A percentile compares a stretch with the other conserved stretches of the same genome.
These are phyloP conservation scores for Alethe castanea DNA, from an alignment of 2,113 vertebrate species.

Conservation along the genomic window DNA sequence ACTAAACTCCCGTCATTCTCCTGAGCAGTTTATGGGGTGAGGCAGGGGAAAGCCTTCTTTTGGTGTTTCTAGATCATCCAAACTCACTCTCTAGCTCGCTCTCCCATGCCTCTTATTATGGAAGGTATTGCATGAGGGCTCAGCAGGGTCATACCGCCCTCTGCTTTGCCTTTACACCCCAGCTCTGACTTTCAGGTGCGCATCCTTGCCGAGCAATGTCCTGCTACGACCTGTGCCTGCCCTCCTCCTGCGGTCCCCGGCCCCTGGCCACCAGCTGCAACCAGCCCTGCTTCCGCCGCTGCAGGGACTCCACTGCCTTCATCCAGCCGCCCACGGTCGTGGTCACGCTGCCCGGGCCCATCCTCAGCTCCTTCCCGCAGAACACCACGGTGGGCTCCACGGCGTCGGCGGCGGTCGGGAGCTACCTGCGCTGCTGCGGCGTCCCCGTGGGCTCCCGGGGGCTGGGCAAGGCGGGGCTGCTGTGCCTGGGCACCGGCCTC, in stretches of 20 bases:
- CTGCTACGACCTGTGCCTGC: conserved; percentile 48
- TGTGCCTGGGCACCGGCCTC: neutral
- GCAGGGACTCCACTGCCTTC: neutral
- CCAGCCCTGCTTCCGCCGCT: conserved; percentile 43
- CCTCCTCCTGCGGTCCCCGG: neutral
- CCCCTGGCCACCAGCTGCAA: conserved; percentile 40
- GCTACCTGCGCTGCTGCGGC: conserved; percentile 30
- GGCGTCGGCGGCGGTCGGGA: neutral
- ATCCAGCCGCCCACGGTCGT: conserved; percentile 22
- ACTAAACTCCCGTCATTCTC: neutral
- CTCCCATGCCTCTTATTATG: neutral
- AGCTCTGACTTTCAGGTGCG: conserved; percentile 26
- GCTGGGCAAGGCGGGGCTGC: neutral
- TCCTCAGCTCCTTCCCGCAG: conserved; percentile 47
- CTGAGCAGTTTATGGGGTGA: rapidly evolving
- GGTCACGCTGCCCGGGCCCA: conserved; percentile 47
- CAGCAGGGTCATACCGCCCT: neutral
- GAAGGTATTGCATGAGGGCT: neutral
- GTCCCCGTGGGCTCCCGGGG: neutral
- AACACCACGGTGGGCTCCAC: conserved; percentile 22
- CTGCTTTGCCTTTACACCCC: neutral
- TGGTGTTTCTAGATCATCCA: neutral
- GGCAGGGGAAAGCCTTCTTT: neutral
- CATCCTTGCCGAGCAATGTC: neutral
- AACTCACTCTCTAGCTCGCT: neutral